These are phyloP conservation scores for Orthonevra nobilis DNA, from an alignment of 2,888 invertebrate species.

Conservation along the genomic window DNA sequence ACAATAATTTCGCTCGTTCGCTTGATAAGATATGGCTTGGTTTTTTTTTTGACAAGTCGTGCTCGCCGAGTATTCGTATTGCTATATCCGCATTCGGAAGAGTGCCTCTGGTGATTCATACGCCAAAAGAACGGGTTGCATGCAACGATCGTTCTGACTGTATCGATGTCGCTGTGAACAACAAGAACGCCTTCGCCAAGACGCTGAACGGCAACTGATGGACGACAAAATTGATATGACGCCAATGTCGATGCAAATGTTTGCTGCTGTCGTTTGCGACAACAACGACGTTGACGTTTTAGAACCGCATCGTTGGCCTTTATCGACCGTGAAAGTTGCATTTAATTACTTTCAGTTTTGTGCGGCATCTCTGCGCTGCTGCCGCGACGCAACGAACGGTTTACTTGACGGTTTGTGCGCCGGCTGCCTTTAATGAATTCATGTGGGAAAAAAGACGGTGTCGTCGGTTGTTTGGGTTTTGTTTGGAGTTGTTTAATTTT, in stretches of 20 bases:
- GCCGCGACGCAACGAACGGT: too few species aligned
- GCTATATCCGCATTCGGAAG: constrained; percentile 43
- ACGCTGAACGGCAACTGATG: constrained; percentile 54
- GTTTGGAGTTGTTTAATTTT: constrained; percentile 11
- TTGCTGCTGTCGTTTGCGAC: constrained; percentile 14
- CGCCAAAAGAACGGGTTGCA: too few species aligned
- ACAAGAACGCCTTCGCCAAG: constrained; percentile 43
- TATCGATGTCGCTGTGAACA: constrained; percentile 32
- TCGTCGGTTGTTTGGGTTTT: background rate
- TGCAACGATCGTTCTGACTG: constrained; percentile 10
- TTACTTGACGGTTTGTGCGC: constrained; percentile 4
- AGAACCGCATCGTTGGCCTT: constrained; percentile 44
- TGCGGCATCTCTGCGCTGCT: constrained; percentile 11
- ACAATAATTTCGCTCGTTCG: constrained; percentile 55
- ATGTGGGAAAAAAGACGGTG: constrained; percentile 21
- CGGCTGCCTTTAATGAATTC: constrained; percentile 23
- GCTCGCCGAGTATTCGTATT: too few species aligned
- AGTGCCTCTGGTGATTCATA: too few species aligned
- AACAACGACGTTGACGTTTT: background rate
- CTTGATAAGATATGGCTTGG: constrained; percentile 66
- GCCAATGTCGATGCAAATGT: constrained; percentile 46
- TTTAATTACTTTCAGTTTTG: constrained; percentile 64
- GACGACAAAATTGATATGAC: constrained; percentile 58
- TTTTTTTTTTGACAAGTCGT: too few species aligned
- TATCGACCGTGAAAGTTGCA: constrained; percentile 69